phyloP scores from a whole-genome alignment of 1,140 invertebrate genomes.

The Wasmannia auropunctata region DNA sequence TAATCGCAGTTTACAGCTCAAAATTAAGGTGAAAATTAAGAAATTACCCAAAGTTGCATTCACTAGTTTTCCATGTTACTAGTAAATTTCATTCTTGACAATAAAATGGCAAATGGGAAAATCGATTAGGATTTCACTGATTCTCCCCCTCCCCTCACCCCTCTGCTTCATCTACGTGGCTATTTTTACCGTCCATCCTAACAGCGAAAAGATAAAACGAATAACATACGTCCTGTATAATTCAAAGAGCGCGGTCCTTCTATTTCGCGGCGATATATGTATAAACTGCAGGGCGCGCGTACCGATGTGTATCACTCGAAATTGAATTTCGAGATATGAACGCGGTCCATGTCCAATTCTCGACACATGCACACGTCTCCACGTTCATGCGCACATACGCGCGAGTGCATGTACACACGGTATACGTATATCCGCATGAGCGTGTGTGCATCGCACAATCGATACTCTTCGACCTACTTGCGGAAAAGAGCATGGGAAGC shows the following conservation, averaged over 20 bases:
- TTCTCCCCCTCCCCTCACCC: no score
- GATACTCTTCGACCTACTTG: conserved; percentile 58
- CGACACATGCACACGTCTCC: conserved; percentile 22
- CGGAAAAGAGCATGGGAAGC: conserved; percentile 47
- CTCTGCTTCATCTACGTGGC: background rate
- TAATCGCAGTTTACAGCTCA: background rate
- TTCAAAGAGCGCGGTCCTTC: conserved; percentile 23
- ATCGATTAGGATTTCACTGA: background rate
- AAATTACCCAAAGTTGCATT: background rate
- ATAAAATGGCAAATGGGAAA: background rate
- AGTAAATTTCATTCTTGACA: background rate
- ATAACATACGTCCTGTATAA: conserved; percentile 19
- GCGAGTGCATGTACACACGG: background rate
- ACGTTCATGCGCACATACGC: background rate
- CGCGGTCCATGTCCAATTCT: conserved; percentile 54
- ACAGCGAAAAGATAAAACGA: background rate
- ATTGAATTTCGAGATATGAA: conserved; percentile 61
- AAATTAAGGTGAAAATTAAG: background rate
- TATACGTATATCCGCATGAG: background rate
- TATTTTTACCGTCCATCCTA: conserved; percentile 24
- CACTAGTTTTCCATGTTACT: background rate
- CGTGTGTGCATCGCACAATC: conserved; percentile 42
- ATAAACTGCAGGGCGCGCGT: conserved; percentile 43
- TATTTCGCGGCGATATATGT: conserved; percentile 34
- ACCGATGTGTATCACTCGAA: conserved; percentile 58